Percentiles rank a stretch among this genome's conserved stretches.
phyloP scores from a whole-genome alignment of 2,797 vertebrate species.

The Mormyrus proboscirostris region DNA sequence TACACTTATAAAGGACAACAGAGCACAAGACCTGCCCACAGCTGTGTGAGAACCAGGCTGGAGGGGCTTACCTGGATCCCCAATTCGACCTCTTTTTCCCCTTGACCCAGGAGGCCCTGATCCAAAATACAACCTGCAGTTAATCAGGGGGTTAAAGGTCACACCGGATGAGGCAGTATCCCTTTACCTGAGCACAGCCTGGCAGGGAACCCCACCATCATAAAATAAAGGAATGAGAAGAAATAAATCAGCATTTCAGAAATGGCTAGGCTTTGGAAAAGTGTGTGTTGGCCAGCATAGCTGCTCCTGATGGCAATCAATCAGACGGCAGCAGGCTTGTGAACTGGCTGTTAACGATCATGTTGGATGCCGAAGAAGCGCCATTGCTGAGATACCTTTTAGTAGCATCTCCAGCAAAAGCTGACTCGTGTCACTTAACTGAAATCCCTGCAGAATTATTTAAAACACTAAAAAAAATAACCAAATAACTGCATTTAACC shows the following conservation, averaged over 20 bases:
- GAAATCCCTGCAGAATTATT: background rate
- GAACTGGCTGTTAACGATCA: background rate
- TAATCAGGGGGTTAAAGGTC: conserved; percentile 30
- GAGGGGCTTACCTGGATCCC: conserved; percentile 37
- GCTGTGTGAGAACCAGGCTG: conserved; percentile 5
- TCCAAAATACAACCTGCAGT: conserved; percentile 42
- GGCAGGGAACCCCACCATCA: background rate
- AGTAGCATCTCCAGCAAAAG: background rate
- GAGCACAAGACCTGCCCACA: background rate
- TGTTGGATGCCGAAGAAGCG: background rate
- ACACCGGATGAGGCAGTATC: conserved; percentile 21
- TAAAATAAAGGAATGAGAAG: background rate
- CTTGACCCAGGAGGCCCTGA: conserved; percentile 41
- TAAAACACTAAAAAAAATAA: background rate
- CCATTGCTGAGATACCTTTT: background rate
- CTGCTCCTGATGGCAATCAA: conserved; percentile 8
- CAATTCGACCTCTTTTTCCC: conserved; percentile 42
- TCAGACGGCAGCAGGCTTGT: background rate
- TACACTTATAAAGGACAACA: background rate
- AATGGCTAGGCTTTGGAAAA: background rate
- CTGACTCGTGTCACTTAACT: background rate
- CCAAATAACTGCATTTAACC: background rate
- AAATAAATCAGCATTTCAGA: background rate
- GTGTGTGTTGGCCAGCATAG: background rate
- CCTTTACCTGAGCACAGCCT: background rate